These are phyloP conservation scores for Platysteira castanea DNA, from an alignment of 2,113 vertebrate genomes.

Conservation along the genomic window DNA sequence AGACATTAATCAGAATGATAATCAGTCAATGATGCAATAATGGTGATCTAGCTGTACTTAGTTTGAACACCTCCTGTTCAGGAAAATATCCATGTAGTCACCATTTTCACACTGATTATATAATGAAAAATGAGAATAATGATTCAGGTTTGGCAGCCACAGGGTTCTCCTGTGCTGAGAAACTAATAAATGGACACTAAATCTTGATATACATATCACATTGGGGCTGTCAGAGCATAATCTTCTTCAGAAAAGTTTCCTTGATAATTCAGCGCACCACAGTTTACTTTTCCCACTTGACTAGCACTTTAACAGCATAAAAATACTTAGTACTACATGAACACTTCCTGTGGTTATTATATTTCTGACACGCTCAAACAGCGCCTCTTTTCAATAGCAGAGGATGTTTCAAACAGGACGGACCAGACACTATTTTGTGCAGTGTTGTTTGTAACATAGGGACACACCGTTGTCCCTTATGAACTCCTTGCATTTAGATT, in stretches of 20 bases:
- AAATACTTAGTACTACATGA: background rate
- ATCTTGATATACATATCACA: constrained; percentile 79
- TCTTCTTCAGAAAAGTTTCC: constrained; percentile 64
- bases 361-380: background rate
- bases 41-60: constrained; percentile 62
- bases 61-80: constrained; percentile 63
- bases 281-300: constrained; percentile 41
- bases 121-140: constrained; percentile 75
- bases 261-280: constrained; percentile 27
- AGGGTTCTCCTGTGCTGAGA: constrained; percentile 51
- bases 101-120: constrained; percentile 72
- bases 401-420: background rate
- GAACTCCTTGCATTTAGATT: background rate
- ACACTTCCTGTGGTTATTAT: background rate
- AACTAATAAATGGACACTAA: constrained; percentile 77
- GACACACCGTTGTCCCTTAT: background rate
- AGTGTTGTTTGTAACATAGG: background rate
- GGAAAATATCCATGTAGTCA: constrained; percentile 71
- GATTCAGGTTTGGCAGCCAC: constrained; percentile 76
- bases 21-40: constrained; percentile 73
- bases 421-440: background rate
- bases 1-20: constrained; percentile 73
- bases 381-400: background rate
- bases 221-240: constrained; percentile 68
- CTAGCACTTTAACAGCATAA: background rate